These are phyloP conservation scores for Poeciliopsis retropinna DNA, from an alignment of 2,113 vertebrate genomes.

Conservation along the genomic window DNA sequence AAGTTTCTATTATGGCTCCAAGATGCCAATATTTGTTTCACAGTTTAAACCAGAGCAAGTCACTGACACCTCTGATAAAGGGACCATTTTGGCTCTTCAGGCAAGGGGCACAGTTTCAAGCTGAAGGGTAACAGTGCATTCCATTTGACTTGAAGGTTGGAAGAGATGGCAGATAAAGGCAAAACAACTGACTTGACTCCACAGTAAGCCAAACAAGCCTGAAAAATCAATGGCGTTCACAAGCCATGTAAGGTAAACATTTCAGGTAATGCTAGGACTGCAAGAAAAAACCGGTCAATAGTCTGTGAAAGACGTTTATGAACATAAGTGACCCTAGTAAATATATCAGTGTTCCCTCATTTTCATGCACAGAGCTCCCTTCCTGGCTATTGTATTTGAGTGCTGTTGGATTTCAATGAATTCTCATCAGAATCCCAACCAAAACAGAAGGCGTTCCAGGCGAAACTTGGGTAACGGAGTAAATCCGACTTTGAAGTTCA, in stretches of 20 bases:
- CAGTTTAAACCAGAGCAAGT: slow-evolving; percentile 66
- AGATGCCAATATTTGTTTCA: slow-evolving; percentile 51
- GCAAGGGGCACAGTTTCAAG: slow-evolving; percentile 65
- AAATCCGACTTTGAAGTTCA: slow-evolving; percentile 3
- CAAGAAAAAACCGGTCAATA: not conserved
- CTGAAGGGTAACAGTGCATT: slow-evolving; percentile 26
- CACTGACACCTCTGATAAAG: slow-evolving; percentile 18
- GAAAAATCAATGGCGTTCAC: not conserved
- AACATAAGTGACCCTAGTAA: not conserved
- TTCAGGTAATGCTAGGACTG: not conserved
- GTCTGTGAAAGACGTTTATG: not conserved
- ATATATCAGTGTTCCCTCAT: not conserved
- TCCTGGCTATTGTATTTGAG: not conserved
- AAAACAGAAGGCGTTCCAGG: not conserved
- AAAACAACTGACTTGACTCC: not conserved
- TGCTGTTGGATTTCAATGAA: not conserved
- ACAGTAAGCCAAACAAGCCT: too few relatives aligned
- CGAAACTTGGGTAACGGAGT: not conserved
- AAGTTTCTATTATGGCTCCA: slow-evolving; percentile 31
- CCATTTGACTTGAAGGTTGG: slow-evolving; percentile 17
- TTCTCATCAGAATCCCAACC: not conserved
- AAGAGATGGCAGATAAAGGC: not conserved
- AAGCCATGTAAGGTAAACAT: not conserved
- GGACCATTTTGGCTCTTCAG: slow-evolving; percentile 61
- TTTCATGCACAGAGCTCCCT: not conserved